Evolutionary conservation across 2,113 vertebrate species (phyloP).

Genomic region (Aspiorhynchus laticeps): DNA sequence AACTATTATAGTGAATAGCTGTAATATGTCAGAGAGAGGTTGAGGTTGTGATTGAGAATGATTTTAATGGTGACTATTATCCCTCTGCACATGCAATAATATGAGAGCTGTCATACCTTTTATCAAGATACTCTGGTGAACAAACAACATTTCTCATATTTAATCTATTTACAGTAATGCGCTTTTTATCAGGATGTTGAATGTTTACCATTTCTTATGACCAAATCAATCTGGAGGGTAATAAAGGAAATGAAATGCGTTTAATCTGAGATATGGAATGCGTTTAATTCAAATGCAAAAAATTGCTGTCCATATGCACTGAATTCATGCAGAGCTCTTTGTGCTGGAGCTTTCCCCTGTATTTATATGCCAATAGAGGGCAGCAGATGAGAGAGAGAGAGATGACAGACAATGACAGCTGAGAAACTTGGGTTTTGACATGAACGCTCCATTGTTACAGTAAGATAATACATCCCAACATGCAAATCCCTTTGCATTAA

Average conservation of each 20-base stretch:
- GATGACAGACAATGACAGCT: slow-evolving; percentile 62
- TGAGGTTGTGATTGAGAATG: slow-evolving; percentile 23
- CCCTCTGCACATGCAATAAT: slow-evolving; percentile 48
- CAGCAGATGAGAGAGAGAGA: slow-evolving; percentile 55
- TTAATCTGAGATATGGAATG: slow-evolving; percentile 47
- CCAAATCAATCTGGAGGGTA: slow-evolving; percentile 47
- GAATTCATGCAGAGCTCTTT: slow-evolving; percentile 6
- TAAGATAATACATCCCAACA: slow-evolving; percentile 59
- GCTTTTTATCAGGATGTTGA: slow-evolving; percentile 57
- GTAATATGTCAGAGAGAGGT: slow-evolving; percentile 38
- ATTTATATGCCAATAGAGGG: slow-evolving; percentile 60
- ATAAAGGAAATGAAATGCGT: slow-evolving; percentile 53
- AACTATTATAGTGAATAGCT: slow-evolving; percentile 31
- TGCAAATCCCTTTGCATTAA: slow-evolving; percentile 59
- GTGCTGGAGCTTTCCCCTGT: neutral
- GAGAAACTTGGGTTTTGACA: slow-evolving; percentile 59
- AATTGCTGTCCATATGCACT: slow-evolving; percentile 20
- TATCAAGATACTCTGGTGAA: slow-evolving; percentile 49
- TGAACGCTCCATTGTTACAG: slow-evolving; percentile 56
- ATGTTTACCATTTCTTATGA: slow-evolving; percentile 51
- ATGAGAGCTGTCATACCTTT: slow-evolving; percentile 54
- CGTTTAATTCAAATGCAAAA: slow-evolving; percentile 48
- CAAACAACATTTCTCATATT: slow-evolving; percentile 44
- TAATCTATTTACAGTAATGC: slow-evolving; percentile 54
- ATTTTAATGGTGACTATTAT: slow-evolving; percentile 44